These are phyloP conservation scores for Hyla sarda DNA, from an alignment of 2,113 vertebrate genomes.

Conservation along the genomic window DNA sequence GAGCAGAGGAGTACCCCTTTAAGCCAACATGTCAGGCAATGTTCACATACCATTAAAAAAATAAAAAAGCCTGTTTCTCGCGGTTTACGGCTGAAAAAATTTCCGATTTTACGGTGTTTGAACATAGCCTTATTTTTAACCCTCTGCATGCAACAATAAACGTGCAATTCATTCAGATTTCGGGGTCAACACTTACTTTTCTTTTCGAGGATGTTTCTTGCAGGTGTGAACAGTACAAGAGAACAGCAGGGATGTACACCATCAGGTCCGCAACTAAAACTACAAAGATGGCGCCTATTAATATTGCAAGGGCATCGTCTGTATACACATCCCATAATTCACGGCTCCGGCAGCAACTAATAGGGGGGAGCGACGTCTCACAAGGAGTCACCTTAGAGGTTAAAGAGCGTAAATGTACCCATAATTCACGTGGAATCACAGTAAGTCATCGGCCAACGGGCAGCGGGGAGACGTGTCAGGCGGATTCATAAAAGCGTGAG, in stretches of 20 bases:
- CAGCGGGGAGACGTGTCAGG: conserved; percentile 1
- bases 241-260: conserved; percentile 90
- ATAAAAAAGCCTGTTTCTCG: too few species aligned
- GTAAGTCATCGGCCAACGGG: not conserved
- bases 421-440: not conserved
- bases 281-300: conserved; percentile 66
- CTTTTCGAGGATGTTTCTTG: conserved; percentile 82
- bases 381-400: conserved; percentile 13
- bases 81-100: too few species aligned
- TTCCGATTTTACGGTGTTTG: too few species aligned
- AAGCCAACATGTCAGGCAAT: too few species aligned
- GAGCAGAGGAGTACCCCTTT: too few species aligned
- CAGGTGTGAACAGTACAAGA: conserved; percentile 86
- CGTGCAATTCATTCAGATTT: too few species aligned
- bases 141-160: not conserved
- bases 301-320: not conserved
- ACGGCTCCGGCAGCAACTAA: not conserved
- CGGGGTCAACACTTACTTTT: conserved; percentile 78
- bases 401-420: not conserved
- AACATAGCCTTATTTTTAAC: too few species aligned
- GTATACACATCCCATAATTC: not conserved
- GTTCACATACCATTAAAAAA: too few species aligned
- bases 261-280: conserved; percentile 90
- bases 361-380: not conserved
- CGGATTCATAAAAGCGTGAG: not conserved